These are phyloP conservation scores for Conus betulinus DNA, from an alignment of 1,140 invertebrate genomes.

Conservation along the genomic window DNA sequence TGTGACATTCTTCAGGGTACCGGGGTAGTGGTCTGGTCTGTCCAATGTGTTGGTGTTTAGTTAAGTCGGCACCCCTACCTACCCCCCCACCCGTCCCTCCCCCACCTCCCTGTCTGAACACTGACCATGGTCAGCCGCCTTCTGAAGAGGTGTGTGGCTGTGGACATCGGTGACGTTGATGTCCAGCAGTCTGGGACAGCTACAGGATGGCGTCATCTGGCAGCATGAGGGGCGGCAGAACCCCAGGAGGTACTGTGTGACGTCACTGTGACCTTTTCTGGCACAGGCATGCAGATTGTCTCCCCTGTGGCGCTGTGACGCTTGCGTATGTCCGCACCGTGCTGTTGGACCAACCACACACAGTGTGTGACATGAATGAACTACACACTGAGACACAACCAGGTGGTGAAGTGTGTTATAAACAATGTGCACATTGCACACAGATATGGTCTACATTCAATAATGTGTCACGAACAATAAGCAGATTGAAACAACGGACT, in stretches of 20 bases:
- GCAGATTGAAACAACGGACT: no score
- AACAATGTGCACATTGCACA: no score
- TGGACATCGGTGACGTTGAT: constrained; percentile 65
- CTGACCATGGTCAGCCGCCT: constrained; percentile 69
- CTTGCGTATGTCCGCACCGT: constrained; percentile 63
- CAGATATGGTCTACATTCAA: no score
- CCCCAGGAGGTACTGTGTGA: constrained; percentile 58
- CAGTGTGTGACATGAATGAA: no score
- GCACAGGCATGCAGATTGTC: constrained; percentile 66
- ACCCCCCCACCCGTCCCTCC: no score
- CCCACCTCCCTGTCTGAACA: not conserved
- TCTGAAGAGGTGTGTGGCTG: constrained; percentile 65
- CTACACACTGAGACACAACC: no score
- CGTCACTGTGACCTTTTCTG: constrained; percentile 57
- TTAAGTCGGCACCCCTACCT: no score
- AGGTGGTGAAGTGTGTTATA: no score
- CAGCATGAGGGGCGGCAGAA: constrained; percentile 42
- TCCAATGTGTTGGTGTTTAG: no score
- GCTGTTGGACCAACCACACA: constrained; percentile 47
- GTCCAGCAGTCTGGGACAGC: constrained; percentile 48
- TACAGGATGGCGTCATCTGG: not conserved
- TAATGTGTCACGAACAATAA: no score
- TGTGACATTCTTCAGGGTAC: no score
- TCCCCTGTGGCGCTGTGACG: constrained; percentile 57
- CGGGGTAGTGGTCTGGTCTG: no score